A percentile compares a stretch with the other conserved stretches of the same genome.
Conservation (phyloP, 1,140 invertebrate species). For the Papilio polyxenes region DNA sequence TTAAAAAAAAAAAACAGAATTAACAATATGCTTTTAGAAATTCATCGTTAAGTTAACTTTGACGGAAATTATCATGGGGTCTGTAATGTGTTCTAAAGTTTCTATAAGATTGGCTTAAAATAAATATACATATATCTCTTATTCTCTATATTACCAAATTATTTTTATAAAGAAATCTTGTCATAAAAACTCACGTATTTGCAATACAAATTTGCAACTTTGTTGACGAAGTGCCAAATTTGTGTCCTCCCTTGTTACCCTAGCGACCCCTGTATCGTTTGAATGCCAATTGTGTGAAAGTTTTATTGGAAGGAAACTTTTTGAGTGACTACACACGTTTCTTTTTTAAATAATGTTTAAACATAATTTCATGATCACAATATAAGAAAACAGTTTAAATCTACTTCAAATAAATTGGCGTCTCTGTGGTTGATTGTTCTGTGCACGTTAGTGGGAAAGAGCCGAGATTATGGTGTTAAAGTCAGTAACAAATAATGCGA, state of each 20-base stretch:
- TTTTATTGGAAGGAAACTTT: not conserved
- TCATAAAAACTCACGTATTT: not conserved
- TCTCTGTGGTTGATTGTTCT: not conserved
- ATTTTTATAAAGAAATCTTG: too few relatives aligned
- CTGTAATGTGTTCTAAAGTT: too few relatives aligned
- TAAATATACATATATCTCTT: too few relatives aligned
- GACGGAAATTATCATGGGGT: too few relatives aligned
- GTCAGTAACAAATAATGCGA: constrained; percentile 7
- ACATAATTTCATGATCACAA: too few relatives aligned
- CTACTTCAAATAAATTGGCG: not conserved
- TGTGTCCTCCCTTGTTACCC: not conserved
- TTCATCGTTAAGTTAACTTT: too few relatives aligned
- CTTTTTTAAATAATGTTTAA: too few relatives aligned
- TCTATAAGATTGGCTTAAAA: too few relatives aligned
- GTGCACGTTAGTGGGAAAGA: not conserved
- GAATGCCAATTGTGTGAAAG: not conserved
- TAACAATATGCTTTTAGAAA: too few relatives aligned
- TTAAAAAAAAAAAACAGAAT: too few relatives aligned
- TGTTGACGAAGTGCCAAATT: not conserved
- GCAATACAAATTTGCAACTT: not conserved
- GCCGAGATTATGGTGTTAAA: constrained; percentile 1
- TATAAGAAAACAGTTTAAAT: too few relatives aligned
- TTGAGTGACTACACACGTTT: not conserved
- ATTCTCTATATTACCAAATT: too few relatives aligned
- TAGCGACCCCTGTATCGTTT: not conserved